Evolutionary conservation across 2,113 vertebrate species (phyloP), one percentile per base, ranked within the genome.

Genomic region (Chauna torquata): DNA sequence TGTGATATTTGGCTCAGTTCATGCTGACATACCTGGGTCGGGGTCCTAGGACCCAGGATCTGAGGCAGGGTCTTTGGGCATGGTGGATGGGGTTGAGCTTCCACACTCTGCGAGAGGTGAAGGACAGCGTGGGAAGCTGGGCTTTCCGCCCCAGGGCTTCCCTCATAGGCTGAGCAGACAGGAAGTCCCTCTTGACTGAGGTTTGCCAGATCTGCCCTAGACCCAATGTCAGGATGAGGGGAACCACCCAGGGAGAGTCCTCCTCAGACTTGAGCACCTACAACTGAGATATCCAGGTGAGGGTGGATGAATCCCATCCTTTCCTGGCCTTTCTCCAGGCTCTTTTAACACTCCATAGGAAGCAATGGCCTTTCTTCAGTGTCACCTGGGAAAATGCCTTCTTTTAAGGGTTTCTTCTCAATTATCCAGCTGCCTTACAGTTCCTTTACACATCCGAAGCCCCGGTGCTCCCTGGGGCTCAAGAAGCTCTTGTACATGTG

Each of bases 91-190:
- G 19, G 7, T 28, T 28, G 69, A 91, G 47, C 49, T 62, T 49
- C 42, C 61, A 16, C 1, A 2, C 14, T 27, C 62, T 38, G 57
- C 25, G 38, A 45, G 38, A 64, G n/a, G 1, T 23, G 78, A 50
- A 16, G 25, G 19, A 20, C 25, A 27, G 34, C 0, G 1, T 61
- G 55, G n/a, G 28, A 28, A 71, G 17, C 57, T 76, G 44, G 20
- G 40, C 3, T 87, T 12, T n/a, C 28, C 44, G 3, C 2, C 7
- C 8, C 0, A 16, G 13, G 5, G 3, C 40, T 58, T 68, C 15
- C 11, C 28, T 16, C 2, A 11, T 1, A 22, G 57, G 18, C 18
- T 64, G 66, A 50, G 32, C 30, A 84, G 68, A 34, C 20, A 72
- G 11, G 14, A 16, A 28, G 5, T 44, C 71, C 34, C 16, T 77